phyloP scores from a whole-genome alignment of 2,113 vertebrate species.

The Ibidorhyncha struthersii region DNA sequence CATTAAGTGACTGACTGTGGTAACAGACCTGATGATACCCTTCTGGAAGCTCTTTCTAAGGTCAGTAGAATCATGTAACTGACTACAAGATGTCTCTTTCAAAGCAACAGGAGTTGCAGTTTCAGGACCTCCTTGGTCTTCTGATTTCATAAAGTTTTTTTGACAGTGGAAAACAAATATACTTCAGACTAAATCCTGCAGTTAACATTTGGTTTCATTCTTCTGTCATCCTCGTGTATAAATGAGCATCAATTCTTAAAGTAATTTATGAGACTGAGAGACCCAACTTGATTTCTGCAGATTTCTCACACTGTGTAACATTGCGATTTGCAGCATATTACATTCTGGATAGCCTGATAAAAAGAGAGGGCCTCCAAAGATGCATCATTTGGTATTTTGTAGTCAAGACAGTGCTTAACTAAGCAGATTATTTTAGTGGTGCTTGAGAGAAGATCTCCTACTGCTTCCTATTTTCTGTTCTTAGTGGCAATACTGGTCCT shows the following conservation, averaged over 20 bases:
- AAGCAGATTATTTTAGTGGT: neutral
- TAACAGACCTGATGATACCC: neutral
- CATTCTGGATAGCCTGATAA: neutral
- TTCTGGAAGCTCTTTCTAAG: neutral
- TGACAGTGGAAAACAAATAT: neutral
- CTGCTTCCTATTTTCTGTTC: neutral
- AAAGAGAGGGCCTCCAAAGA: neutral
- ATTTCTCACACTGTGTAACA: neutral
- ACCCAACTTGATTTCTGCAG: neutral
- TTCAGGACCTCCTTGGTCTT: neutral
- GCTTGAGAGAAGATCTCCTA: neutral
- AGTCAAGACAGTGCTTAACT: neutral
- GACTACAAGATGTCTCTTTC: neutral
- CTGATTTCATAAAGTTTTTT: neutral
- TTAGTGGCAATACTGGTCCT: neutral
- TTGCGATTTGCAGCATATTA: neutral
- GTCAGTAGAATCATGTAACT: neutral
- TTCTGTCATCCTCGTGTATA: neutral
- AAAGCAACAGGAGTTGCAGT: neutral
- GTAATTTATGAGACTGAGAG: neutral
- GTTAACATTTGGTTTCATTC: neutral
- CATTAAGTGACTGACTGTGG: neutral
- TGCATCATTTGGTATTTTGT: neutral
- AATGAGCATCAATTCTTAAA: neutral
- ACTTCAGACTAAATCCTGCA: neutral